Base-by-base conservation (phyloP, 2,888 invertebrate genomes). In the Osmoderma eremita region DNA sequence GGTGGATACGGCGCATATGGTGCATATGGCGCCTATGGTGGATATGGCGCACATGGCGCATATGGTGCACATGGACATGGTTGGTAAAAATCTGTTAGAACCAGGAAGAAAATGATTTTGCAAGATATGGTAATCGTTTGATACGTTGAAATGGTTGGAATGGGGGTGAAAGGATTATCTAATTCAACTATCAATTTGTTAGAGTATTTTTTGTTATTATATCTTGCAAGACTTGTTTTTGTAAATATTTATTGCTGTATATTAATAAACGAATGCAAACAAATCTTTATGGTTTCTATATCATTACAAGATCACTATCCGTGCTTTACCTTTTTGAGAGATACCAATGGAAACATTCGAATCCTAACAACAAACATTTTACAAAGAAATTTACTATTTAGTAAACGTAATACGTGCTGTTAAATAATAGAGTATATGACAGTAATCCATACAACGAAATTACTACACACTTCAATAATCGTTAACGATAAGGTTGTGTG, bases 1-100 rank as follows among this genome's bases (percentile, higher is more conserved):
- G 42, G 54, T 13, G 54, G 54, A 13, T 41, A 54, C 5, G 54
- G 54, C 17, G 42, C 6, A 13, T 42, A 42, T 49, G 49, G 20
- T 5, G 24, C 24, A 2, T 30, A 30, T 15, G 45, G 20, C n/a
- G 51, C 30, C 6, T 30, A 30, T 10, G 49, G 20, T 20, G 30
- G 3, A 1, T 30, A 30, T 15, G 45, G 20, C 10, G 51, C 30
- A 15, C 30, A 30, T 45, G 45, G 20, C n/a, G 51, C 30, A 12
- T 67, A 70, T 36, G 63, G 69, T 20, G 70, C 68, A 45, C 67
- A 71, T 67, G 68, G 72, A 48, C 73, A 73, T 10, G 30, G 30
- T 68, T 75, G 73, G 73, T 75, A 69, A 71, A 69, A 51, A 24
- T 10, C 4, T 18, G 10, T 17, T 4, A 13, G 22, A 2, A 5